Conservation (phyloP, 2,113 vertebrate genomes). For the Trichechus manatus region DNA sequence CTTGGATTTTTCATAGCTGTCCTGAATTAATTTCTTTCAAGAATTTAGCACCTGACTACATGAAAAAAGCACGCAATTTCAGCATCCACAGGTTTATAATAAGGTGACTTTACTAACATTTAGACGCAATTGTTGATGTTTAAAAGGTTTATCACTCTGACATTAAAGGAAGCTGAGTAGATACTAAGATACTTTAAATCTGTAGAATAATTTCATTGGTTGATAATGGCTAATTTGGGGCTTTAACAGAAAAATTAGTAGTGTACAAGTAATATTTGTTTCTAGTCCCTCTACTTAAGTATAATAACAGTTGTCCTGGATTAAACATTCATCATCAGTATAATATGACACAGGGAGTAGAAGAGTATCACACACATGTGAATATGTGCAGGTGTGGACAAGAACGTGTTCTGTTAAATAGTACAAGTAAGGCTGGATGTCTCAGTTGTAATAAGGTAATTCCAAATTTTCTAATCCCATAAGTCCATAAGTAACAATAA, state of each 20-base stretch:
- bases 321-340: not conserved
- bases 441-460: conserved; percentile 14
- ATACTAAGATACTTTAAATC: conserved; percentile 42
- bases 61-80: not conserved
- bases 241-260: conserved; percentile 40
- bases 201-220: not conserved
- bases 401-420: not conserved
- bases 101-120: not conserved
- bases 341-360: not conserved
- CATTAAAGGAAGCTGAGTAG: not conserved
- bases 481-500: not conserved
- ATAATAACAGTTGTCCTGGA: not conserved
- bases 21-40: conserved; percentile 33
- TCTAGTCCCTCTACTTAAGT: not conserved
- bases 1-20: not conserved
- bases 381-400: not conserved
- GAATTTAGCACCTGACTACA: not conserved
- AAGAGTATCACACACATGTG: not conserved
- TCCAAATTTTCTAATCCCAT: not conserved
- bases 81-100: not conserved
- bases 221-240: not conserved
- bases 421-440: not conserved
- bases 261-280: conserved; percentile 33
- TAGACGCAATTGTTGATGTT: not conserved
- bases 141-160: not conserved